phyloP scores from a whole-genome alignment of 2,888 invertebrate species.

The Rosalia funebris region DNA sequence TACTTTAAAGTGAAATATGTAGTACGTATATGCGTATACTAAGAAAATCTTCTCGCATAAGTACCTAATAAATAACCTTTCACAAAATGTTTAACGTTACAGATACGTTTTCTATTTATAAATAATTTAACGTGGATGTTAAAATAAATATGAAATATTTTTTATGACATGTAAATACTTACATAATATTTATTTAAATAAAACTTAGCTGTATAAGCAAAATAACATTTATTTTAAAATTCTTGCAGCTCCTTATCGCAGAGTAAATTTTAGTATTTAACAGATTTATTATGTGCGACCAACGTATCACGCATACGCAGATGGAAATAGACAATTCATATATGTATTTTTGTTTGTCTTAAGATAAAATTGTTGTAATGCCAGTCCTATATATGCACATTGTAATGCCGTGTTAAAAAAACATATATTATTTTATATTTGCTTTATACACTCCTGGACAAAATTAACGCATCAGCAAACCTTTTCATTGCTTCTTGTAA shows the following conservation, averaged over 20 bases:
- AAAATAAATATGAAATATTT: slow-evolving; percentile 39
- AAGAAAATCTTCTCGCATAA: not conserved
- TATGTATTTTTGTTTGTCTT: slow-evolving; percentile 39
- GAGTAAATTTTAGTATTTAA: slow-evolving; percentile 34
- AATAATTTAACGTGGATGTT: slow-evolving; percentile 21
- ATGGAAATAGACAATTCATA: slow-evolving; percentile 41
- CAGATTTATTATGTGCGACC: slow-evolving; percentile 25
- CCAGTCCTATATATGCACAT: slow-evolving; percentile 17
- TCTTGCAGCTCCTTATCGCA: slow-evolving; percentile 39
- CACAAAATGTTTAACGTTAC: slow-evolving; percentile 16
- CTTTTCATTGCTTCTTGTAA: too few species aligned
- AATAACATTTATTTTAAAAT: slow-evolving; percentile 48
- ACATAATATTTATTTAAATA: slow-evolving; percentile 44
- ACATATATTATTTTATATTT: slow-evolving; percentile 11
- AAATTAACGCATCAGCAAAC: too few species aligned
- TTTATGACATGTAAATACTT: slow-evolving; percentile 40
- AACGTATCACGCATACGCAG: slow-evolving; percentile 26
- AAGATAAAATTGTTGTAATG: slow-evolving; percentile 32
- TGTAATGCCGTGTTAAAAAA: slow-evolving; percentile 20
- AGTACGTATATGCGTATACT: not conserved
- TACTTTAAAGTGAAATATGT: not conserved
- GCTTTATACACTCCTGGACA: too few species aligned
- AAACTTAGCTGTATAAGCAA: slow-evolving; percentile 40
- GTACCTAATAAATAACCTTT: slow-evolving; percentile 24
- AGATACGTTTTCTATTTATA: slow-evolving; percentile 24